Percentiles rank a stretch among this genome's conserved stretches.
Conservation (phyloP, 2,888 invertebrate species). For the Diaphora mendica region DNA sequence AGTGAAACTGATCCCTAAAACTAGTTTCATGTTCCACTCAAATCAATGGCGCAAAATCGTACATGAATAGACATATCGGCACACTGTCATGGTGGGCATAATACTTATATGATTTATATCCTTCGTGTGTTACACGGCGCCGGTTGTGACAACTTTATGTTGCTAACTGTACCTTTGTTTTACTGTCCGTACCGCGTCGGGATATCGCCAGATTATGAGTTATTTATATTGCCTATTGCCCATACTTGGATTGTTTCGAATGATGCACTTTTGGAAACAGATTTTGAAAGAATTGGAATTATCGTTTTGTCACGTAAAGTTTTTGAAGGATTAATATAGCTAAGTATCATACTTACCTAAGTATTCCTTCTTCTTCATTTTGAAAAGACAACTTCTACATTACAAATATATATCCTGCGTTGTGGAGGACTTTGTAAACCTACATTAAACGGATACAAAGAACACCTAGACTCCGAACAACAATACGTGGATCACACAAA, state of each 20-base stretch:
- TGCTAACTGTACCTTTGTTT: conserved; percentile 62
- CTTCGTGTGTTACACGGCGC: conserved; percentile 70
- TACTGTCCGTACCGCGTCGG: conserved; percentile 55
- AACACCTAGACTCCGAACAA: too few species aligned
- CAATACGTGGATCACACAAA: too few species aligned
- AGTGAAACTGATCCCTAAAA: not conserved
- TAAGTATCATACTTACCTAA: too few species aligned
- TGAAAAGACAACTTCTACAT: too few species aligned
- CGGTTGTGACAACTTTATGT: conserved; percentile 76
- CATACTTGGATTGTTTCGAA: conserved; percentile 18
- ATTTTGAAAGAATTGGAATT: not conserved
- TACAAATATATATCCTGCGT: too few species aligned
- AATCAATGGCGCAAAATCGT: conserved; percentile 19
- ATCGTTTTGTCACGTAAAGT: not conserved
- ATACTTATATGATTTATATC: conserved; percentile 67
- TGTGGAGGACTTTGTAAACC: too few species aligned
- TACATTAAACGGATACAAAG: too few species aligned
- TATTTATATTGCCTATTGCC: conserved; percentile 34
- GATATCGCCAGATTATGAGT: conserved; percentile 55
- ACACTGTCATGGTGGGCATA: conserved; percentile 29
- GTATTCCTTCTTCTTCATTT: too few species aligned
- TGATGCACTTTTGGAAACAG: conserved; percentile 1
- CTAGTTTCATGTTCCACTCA: not conserved
- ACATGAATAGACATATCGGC: conserved; percentile 25
- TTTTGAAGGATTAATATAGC: not conserved